Evolutionary conservation across 2,113 vertebrate genomes (phyloP).

Genomic region (Macquaria ambigua): DNA sequence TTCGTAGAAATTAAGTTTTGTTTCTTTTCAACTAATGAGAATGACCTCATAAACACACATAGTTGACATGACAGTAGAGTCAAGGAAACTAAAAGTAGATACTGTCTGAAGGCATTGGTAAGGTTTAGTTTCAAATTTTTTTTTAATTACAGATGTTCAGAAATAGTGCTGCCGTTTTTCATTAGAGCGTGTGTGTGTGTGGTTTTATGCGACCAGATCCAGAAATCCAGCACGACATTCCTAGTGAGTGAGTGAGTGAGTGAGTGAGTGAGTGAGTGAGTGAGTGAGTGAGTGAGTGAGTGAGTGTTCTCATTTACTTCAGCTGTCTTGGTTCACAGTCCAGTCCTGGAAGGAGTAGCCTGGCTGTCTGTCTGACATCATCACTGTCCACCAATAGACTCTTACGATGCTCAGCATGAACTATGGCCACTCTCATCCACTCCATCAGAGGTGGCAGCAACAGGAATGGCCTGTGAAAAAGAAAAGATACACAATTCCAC

Average conservation of each 20-base stretch:
- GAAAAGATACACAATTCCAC: not conserved
- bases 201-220: not conserved
- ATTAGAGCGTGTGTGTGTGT: not conserved
- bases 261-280: not conserved
- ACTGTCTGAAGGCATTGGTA: not conserved
- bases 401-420: conserved; percentile 95
- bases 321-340: conserved; percentile 97
- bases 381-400: conserved; percentile 96
- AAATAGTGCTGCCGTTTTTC: not conserved
- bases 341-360: conserved; percentile 93
- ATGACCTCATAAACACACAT: not conserved
- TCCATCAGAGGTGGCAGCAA: conserved; percentile 97
- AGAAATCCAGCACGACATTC: not conserved
- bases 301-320: conserved; percentile 85
- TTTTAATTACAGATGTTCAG: not conserved
- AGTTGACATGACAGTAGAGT: not conserved
- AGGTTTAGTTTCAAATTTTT: not conserved
- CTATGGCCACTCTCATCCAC: conserved; percentile 98
- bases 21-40: conserved; percentile 10
- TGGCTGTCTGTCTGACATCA: conserved; percentile 94
- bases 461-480: conserved; percentile 90
- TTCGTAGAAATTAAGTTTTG: not conserved
- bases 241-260: not conserved
- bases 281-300: not conserved
- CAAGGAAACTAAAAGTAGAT: not conserved